These are phyloP conservation scores for Apodemus sylvaticus DNA, from an alignment of 2,113 vertebrate genomes.

Conservation along the genomic window DNA sequence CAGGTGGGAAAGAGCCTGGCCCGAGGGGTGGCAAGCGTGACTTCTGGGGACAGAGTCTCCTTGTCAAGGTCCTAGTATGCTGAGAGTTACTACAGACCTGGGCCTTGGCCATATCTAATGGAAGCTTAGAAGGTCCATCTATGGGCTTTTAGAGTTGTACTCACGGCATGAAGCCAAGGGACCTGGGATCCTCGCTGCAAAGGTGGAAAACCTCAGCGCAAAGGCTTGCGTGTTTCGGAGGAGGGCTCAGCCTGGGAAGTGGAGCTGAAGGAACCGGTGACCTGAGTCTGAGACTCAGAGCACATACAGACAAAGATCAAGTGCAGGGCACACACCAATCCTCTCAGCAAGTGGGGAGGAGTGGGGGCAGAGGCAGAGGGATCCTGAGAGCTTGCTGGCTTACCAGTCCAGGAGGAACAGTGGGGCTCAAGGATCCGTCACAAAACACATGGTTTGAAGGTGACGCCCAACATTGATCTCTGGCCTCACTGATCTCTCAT, in stretches of 20 bases:
- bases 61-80: neutral
- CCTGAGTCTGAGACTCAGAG: neutral
- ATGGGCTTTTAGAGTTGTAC: neutral
- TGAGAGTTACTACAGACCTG: neutral
- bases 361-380: neutral
- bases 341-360: neutral
- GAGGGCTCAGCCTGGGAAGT: neutral
- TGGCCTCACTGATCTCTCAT: neutral
- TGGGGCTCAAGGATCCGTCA: neutral
- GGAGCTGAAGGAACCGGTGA: neutral
- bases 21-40: neutral
- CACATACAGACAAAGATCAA: neutral
- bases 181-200: neutral
- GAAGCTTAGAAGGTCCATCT: neutral
- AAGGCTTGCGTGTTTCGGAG: neutral
- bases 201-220: neutral
- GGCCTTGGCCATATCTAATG: accelerated
- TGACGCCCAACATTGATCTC: neutral
- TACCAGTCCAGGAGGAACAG: neutral
- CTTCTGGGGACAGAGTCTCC: neutral
- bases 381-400: neutral
- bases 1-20: neutral
- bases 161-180: neutral
- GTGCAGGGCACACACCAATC: too few species aligned
- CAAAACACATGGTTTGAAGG: neutral